Base-by-base conservation (phyloP, 2,797 vertebrate genomes). In the Phrynocephalus guinanensis region DNA sequence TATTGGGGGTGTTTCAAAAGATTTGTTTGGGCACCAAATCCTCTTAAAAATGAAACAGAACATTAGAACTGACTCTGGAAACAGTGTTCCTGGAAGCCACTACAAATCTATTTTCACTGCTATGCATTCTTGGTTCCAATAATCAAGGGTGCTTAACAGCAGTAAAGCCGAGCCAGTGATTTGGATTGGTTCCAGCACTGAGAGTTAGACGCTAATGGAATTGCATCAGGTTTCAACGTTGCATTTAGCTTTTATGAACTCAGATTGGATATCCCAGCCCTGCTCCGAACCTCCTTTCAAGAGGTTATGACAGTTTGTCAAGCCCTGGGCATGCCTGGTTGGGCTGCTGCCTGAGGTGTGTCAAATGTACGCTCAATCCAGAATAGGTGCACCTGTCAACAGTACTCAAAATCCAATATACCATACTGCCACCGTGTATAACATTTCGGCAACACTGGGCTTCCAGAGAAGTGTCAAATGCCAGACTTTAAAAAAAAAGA, bases 161-260 rank as follows among this genome's bases (percentile, higher is more conserved):
- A 93, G 90, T 70, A 28, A 28, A 89, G 60, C 24, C 91, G 38
- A 88, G 86, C 89, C 50, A 91, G 63, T 15, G 84, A 89, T 79
- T 88, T 87, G 71, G 82, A 75, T 80, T 87, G 3, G 67, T 60
- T 90, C 28, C 73, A 82, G 1, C 8, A 8, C 2, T 48, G 70
- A 44, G 52, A 85, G 81, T 44, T 67, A 87, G 56, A 20, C 71
- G 38, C 87, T 79, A 82, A 85, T 80, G 86, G 82, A 87, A 1
- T 75, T 44, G 92, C 88, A 92, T 93, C 90, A 88, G 82, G 90
- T 95, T 95, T 95, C 94, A 91, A 89, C 93, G 88, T 89, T 90
- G 80, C 70, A 83, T 88, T 92, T 92, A 90, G 87, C 78, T 92
- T 66, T 92, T 84, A 6, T 1, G 63, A 67, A 85, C 71, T 76